A percentile compares a stretch with the other conserved stretches of the same genome.
These are phyloP conservation scores for Paraplagusia blochii DNA, from an alignment of 2,113 vertebrate genomes.

Conservation along the genomic window DNA sequence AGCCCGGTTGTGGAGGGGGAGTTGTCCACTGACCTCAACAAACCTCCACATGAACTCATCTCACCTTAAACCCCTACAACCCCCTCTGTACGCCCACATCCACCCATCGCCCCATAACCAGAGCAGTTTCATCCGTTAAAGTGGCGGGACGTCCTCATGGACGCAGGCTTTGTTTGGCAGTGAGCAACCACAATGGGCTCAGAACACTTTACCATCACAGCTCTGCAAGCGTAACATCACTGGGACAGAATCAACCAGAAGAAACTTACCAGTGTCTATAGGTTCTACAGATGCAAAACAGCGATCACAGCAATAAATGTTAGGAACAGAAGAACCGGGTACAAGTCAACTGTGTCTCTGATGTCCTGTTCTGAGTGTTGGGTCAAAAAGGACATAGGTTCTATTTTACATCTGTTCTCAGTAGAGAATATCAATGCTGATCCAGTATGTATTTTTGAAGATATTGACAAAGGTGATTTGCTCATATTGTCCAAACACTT, in stretches of 20 bases:
- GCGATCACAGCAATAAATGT: background rate
- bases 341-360: no score
- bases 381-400: no score
- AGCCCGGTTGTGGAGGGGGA: conserved; percentile 79
- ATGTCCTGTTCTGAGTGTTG: no score
- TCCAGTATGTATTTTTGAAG: no score
- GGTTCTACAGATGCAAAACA: background rate
- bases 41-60: conserved; percentile 20
- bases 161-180: conserved; percentile 88
- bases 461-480: no score
- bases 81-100: background rate
- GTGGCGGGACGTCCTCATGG: conserved; percentile 87
- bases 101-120: conserved; percentile 34
- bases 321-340: background rate
- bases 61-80: conserved; percentile 3
- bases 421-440: no score
- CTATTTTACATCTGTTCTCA: no score
- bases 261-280: conserved; percentile 46
- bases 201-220: conserved; percentile 95
- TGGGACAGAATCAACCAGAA: conserved; percentile 75
- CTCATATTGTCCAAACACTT: no score
- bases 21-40: conserved; percentile 27
- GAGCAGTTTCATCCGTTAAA: conserved; percentile 94
- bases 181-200: conserved; percentile 99
- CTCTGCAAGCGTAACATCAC: conserved; percentile 51